phyloP scores from a whole-genome alignment of 2,888 invertebrate species.

The Drosophila paranaensis region DNA sequence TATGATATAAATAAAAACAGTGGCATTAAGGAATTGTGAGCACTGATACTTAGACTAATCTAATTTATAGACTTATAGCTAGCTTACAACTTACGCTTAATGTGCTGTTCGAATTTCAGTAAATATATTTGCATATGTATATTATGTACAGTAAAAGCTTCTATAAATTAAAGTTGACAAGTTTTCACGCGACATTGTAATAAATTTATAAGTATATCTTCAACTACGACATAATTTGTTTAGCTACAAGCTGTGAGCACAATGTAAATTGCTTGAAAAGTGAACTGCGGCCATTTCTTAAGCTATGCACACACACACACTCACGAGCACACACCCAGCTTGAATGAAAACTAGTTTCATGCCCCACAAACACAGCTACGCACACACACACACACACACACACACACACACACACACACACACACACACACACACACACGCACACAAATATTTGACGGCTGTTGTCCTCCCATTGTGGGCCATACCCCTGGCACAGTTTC shows the following conservation, averaged over 20 bases:
- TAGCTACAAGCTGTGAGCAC: slow-evolving; percentile 21
- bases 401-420: slow-evolving; percentile 5
- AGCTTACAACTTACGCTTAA: slow-evolving; percentile 25
- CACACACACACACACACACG: slow-evolving; percentile 44
- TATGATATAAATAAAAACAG: slow-evolving; percentile 32
- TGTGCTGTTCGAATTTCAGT: neutral
- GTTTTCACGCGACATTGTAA: slow-evolving; percentile 2
- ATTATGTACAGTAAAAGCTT: neutral
- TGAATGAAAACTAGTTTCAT: slow-evolving; percentile 46
- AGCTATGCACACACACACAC: slow-evolving; percentile 37
- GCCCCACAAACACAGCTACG: slow-evolving; percentile 32
- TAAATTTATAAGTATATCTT: slow-evolving; percentile 4
- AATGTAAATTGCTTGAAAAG: slow-evolving; percentile 27
- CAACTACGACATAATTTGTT: slow-evolving; percentile 28
- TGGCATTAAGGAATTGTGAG: slow-evolving; percentile 12
- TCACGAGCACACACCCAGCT: slow-evolving; percentile 16
- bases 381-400: slow-evolving; percentile 30
- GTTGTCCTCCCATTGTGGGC: slow-evolving; percentile 57
- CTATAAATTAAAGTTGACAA: neutral
- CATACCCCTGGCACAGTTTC: slow-evolving; percentile 80
- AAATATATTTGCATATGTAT: neutral
- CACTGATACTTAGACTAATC: slow-evolving; percentile 14
- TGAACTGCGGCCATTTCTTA: slow-evolving; percentile 45
- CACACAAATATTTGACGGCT: neutral
- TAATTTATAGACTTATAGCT: slow-evolving; percentile 20